Evolutionary conservation across 2,888 invertebrate genomes (phyloP).

Genomic region (Lysandra coridon): DNA sequence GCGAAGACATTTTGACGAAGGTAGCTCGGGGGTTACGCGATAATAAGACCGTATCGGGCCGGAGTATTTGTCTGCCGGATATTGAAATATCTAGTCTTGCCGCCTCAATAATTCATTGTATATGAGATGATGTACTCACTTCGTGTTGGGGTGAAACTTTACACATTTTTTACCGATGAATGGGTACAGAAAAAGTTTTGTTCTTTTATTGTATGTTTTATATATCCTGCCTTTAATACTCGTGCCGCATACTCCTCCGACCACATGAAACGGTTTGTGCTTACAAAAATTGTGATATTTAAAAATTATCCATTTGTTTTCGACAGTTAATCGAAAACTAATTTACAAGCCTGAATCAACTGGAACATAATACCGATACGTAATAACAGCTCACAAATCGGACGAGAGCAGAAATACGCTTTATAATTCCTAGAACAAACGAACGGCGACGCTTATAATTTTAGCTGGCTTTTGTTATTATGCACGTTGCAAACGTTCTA

Average conservation of each 20-base stretch:
- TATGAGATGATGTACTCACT: conserved; percentile 29
- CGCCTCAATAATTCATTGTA: conserved; percentile 32
- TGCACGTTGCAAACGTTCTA: conserved; percentile 9
- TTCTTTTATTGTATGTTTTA: not conserved
- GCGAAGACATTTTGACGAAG: conserved; percentile 54
- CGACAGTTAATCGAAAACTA: not conserved
- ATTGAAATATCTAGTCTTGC: conserved; percentile 35
- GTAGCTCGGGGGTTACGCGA: conserved; percentile 44
- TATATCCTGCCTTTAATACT: not conserved
- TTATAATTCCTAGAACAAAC: not conserved
- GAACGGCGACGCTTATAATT: not conserved
- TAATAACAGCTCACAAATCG: not conserved
- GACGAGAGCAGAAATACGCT: not conserved
- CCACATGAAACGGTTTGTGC: not conserved
- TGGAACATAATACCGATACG: not conserved
- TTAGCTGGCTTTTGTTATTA: conserved; percentile 3
- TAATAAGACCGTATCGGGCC: conserved; percentile 42
- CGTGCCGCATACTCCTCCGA: not conserved
- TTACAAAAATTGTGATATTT: not conserved
- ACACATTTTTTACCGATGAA: conserved; percentile 3
- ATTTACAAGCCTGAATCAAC: not conserved
- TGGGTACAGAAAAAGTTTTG: not conserved
- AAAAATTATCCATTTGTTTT: not conserved
- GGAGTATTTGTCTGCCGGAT: conserved; percentile 41
- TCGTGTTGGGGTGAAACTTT: conserved; percentile 28